These are phyloP conservation scores for Emesis furor DNA, from an alignment of 2,888 invertebrate genomes.

Conservation along the genomic window DNA sequence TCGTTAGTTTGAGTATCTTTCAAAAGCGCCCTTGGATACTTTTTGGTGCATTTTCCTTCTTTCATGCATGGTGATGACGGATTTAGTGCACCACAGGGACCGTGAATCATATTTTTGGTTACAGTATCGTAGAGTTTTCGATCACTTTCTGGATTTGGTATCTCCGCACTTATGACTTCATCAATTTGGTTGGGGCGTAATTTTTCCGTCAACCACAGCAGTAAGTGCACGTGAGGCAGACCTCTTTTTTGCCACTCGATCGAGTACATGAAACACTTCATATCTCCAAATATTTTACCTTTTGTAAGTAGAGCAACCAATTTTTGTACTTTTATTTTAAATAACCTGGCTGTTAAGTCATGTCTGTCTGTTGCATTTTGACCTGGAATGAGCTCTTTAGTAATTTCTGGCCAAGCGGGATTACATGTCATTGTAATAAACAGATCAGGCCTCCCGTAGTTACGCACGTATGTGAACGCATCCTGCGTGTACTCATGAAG, in stretches of 20 bases:
- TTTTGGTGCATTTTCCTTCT: constrained; percentile 69
- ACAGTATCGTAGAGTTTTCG: no score
- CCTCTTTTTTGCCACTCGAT: constrained; percentile 35
- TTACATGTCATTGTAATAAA: constrained; percentile 74
- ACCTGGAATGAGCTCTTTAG: constrained; percentile 58
- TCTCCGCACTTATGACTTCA: no score
- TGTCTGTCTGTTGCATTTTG: constrained; percentile 57
- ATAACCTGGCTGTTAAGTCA: constrained; percentile 48
- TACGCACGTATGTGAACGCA: constrained; percentile 76
- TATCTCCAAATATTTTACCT: not conserved
- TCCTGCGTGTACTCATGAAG: constrained; percentile 77
- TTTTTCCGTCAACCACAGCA: constrained; percentile 37
- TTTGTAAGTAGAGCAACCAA: constrained; percentile 39
- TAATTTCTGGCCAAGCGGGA: constrained; percentile 76
- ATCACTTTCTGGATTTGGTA: no score
- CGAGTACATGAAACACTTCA: constrained; percentile 55
- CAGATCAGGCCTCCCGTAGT: constrained; percentile 70
- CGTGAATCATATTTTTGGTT: no score
- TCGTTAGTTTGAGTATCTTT: not conserved
- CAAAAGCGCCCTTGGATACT: not conserved
- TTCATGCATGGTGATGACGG: constrained; percentile 71
- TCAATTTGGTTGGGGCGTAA: no score
- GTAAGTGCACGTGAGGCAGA: constrained; percentile 46
- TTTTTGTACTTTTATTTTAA: constrained; percentile 50
- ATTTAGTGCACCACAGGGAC: no score